These are phyloP conservation scores for Trematomus loennbergii DNA, from an alignment of 2,113 vertebrate genomes.

Conservation along the genomic window DNA sequence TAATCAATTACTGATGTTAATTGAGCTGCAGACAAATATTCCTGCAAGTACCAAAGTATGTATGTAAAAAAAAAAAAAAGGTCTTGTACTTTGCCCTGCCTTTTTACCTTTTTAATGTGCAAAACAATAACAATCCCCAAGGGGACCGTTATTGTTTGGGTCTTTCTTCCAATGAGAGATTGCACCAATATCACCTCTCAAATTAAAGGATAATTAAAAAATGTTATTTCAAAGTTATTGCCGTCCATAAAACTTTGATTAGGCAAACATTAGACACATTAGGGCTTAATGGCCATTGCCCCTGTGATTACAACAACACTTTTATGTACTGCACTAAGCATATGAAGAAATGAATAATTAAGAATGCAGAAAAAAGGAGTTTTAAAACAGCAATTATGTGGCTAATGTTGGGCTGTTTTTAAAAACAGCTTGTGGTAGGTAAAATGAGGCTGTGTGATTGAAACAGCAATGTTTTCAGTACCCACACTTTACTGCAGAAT, in stretches of 20 bases:
- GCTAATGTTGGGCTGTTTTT: slow-evolving; percentile 55
- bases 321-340: slow-evolving; percentile 87
- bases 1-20: slow-evolving; percentile 60
- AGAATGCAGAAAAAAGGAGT: slow-evolving; percentile 50
- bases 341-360: slow-evolving; percentile 80
- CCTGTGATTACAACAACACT: slow-evolving; percentile 95
- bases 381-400: slow-evolving; percentile 63
- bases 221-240: slow-evolving; percentile 98
- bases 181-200: slow-evolving; percentile 91
- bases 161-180: slow-evolving; percentile 90
- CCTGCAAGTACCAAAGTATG: slow-evolving; percentile 40
- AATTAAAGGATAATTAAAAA: slow-evolving; percentile 99
- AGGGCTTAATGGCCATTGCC: slow-evolving; percentile 95
- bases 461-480: slow-evolving; percentile 8
- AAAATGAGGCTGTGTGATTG: slow-evolving; percentile 20
- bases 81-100: slow-evolving; percentile 50
- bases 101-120: slow-evolving; percentile 69
- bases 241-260: slow-evolving; percentile 99
- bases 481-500: slow-evolving; percentile 2
- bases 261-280: slow-evolving; percentile 94
- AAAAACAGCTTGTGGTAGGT: slow-evolving; percentile 49
- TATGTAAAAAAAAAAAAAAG: slow-evolving; percentile 21
- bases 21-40: slow-evolving; percentile 52
- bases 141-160: slow-evolving; percentile 80
- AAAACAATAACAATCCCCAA: slow-evolving; percentile 69